A percentile compares a stretch with the other conserved stretches of the same genome.
These are phyloP conservation scores for Heteromurus nitidus DNA, from an alignment of 2,888 invertebrate genomes.

Conservation along the genomic window DNA sequence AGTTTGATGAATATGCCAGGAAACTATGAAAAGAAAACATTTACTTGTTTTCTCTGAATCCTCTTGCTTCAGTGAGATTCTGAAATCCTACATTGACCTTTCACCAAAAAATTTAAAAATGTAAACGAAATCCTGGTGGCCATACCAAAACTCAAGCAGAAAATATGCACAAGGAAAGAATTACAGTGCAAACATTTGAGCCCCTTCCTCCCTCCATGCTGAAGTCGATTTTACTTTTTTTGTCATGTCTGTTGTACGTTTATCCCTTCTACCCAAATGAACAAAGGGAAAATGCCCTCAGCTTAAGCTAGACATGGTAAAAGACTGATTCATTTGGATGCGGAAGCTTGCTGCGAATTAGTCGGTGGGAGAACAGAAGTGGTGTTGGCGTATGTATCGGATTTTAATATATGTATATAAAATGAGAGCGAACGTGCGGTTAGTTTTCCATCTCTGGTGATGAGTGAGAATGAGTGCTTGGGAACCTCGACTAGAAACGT, in stretches of 20 bases:
- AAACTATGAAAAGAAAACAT: no score
- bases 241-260: not conserved
- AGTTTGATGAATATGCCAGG: no score
- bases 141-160: no score
- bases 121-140: no score
- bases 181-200: no score
- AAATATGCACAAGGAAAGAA: no score
- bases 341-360: not conserved
- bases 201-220: not conserved
- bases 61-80: no score
- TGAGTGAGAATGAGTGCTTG: not conserved
- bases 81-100: no score
- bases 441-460: not conserved
- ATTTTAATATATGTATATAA: not conserved
- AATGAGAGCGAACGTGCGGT: not conserved
- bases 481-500: not conserved
- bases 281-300: not conserved
- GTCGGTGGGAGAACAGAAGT: not conserved
- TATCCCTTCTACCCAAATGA: not conserved
- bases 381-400: not conserved
- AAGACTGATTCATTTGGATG: not conserved
- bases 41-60: no score
- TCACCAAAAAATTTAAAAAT: no score
- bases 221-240: not conserved
- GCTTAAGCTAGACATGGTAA: not conserved